phyloP scores from a whole-genome alignment of 2,113 vertebrate genomes.

The Gopherus evgoodei region DNA sequence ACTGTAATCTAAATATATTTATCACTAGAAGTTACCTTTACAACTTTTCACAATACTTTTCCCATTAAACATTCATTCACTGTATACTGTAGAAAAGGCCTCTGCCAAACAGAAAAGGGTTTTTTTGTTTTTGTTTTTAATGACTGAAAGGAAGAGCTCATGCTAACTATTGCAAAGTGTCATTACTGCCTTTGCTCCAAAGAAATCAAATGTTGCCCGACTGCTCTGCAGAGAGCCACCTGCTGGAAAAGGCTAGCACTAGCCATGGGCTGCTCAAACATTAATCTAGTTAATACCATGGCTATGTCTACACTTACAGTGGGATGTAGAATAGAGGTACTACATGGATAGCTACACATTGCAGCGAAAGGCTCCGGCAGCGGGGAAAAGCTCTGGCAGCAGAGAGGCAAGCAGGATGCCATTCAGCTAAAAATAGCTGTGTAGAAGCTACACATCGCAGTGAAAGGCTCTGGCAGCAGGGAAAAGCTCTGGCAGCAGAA shows the following conservation, averaged over 20 bases:
- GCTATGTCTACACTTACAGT: not conserved
- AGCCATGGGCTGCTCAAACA: not conserved
- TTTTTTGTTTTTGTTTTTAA: not conserved
- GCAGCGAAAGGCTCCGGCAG: not conserved
- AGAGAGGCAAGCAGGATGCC: too few species aligned
- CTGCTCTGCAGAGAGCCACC: not conserved
- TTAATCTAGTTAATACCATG: not conserved
- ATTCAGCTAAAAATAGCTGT: too few species aligned
- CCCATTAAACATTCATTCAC: accelerated
- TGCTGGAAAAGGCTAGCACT: not conserved
- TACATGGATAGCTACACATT: not conserved
- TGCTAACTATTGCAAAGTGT: not conserved
- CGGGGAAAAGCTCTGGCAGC: not conserved
- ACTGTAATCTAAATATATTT: not conserved
- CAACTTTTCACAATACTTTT: not conserved
- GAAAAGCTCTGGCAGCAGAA: not conserved
- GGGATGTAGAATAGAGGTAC: not conserved
- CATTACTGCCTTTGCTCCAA: not conserved
- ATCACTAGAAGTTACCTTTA: not conserved
- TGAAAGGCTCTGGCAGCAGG: too few species aligned
- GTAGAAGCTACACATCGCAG: too few species aligned
- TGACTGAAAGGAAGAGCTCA: not conserved
- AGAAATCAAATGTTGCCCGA: not conserved
- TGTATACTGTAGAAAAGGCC: not conserved
- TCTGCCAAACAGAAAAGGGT: not conserved